Conservation (phyloP, 2,888 invertebrate species). For the Melieria omissa region DNA sequence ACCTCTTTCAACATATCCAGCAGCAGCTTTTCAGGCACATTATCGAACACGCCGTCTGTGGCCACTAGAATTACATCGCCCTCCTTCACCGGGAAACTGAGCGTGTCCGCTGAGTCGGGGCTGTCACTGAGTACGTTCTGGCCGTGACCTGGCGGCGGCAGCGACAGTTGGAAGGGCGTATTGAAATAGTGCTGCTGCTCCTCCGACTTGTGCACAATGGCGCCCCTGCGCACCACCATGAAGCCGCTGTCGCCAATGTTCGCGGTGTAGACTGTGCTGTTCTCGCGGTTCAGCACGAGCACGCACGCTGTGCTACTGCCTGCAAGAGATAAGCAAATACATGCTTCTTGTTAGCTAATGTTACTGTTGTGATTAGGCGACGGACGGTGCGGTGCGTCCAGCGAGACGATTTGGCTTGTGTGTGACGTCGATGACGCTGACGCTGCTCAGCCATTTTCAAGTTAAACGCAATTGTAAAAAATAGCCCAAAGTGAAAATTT, state of each 20-base stretch:
- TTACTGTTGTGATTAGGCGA: neutral
- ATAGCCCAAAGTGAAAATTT: neutral
- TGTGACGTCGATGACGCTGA: too few species aligned
- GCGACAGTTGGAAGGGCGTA: slow-evolving; percentile 95
- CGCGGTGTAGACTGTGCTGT: slow-evolving; percentile 91
- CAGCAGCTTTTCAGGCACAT: slow-evolving; percentile 91
- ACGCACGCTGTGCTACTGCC: slow-evolving; percentile 99
- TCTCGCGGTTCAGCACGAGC: slow-evolving; percentile 90
- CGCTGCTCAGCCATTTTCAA: neutral
- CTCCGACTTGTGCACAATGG: slow-evolving; percentile 90
- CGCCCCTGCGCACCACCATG: slow-evolving; percentile 88
- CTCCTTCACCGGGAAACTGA: slow-evolving; percentile 86
- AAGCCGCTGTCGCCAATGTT: slow-evolving; percentile 99
- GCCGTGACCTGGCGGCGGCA: slow-evolving; percentile 91
- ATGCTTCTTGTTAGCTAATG: neutral
- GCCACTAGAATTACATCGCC: slow-evolving; percentile 95
- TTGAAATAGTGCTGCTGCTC: slow-evolving; percentile 99
- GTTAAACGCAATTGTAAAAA: slow-evolving; percentile 9
- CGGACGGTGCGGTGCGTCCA: too few species aligned
- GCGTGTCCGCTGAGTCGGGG: slow-evolving; percentile 90
- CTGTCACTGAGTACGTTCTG: slow-evolving; percentile 91
- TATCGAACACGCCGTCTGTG: slow-evolving; percentile 98
- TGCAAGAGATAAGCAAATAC: slow-evolving; percentile 57
- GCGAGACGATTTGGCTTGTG: too few species aligned
- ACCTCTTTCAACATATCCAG: slow-evolving; percentile 85